Conservation (phyloP, 2,113 vertebrate genomes). For the Theropithecus gelada region DNA sequence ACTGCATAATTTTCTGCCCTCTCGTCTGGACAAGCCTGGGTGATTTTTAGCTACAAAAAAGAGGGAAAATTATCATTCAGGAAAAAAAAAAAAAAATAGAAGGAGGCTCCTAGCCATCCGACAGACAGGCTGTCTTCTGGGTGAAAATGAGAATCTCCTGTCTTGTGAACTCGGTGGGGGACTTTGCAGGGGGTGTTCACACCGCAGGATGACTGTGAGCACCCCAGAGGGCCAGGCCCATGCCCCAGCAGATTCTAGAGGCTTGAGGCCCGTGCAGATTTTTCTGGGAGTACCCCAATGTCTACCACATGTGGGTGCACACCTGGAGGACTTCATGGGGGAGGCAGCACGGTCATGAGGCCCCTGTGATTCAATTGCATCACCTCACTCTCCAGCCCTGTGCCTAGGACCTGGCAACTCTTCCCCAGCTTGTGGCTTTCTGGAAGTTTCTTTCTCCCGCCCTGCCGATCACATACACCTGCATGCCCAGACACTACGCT, state of each 20-base stretch:
- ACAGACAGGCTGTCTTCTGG: constrained; percentile 72
- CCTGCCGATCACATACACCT: not conserved
- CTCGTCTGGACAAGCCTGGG: constrained; percentile 88
- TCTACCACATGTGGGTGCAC: too few species aligned
- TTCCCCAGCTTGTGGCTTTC: not conserved
- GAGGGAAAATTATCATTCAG: constrained; percentile 77
- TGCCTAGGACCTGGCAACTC: not conserved
- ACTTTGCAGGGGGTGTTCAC: not conserved
- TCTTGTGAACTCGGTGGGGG: constrained; percentile 58
- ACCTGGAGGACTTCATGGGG: not conserved
- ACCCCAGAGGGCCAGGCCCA: not conserved
- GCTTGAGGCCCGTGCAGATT: not conserved
- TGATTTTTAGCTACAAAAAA: constrained; percentile 90
- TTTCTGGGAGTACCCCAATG: not conserved
- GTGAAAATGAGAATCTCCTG: constrained; percentile 77
- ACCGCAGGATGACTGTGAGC: not conserved
- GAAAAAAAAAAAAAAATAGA: constrained; percentile 41
- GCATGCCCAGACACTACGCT: not conserved
- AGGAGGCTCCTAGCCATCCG: constrained; percentile 8
- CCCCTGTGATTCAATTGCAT: not conserved
- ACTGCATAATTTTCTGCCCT: constrained; percentile 79
- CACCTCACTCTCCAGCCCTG: not conserved
- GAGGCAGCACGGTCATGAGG: too few species aligned
- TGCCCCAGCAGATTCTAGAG: not conserved
- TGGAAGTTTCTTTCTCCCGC: not conserved